A percentile compares a stretch with the other conserved stretches of the same genome.
Evolutionary conservation across 2,797 vertebrate genomes (phyloP).

Genomic region (Eulemur coronatus): DNA sequence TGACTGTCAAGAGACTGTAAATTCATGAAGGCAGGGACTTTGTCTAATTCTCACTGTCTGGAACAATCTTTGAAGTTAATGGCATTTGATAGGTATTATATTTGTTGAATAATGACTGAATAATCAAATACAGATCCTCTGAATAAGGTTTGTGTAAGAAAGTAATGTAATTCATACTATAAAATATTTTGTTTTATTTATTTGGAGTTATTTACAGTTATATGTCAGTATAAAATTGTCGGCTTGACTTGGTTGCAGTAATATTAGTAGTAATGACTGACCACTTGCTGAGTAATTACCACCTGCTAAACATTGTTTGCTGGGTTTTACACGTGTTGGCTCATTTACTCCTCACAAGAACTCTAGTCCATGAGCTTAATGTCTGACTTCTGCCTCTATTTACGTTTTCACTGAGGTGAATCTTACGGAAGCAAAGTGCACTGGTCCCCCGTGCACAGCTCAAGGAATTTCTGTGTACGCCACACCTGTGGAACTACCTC

Average conservation of each 20-base stretch:
- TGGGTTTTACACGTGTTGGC: not conserved
- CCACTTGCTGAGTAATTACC: not conserved
- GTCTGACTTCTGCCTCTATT: not conserved
- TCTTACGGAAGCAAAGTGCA: not conserved
- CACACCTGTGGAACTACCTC: not conserved
- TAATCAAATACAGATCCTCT: not conserved
- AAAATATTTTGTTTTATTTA: not conserved
- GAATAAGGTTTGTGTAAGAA: conserved; percentile 24
- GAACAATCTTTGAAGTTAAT: not conserved
- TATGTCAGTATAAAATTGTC: not conserved
- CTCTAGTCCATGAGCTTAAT: not conserved
- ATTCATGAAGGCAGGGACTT: not conserved
- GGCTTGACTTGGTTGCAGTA: not conserved
- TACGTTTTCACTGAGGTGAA: not conserved
- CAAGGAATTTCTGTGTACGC: rapidly evolving
- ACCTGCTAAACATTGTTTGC: not conserved
- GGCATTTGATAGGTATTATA: not conserved
- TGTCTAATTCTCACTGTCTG: not conserved
- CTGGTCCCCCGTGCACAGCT: not conserved
- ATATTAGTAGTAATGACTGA: not conserved
- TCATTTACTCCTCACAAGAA: not conserved
- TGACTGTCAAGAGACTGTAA: not conserved
- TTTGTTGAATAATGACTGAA: not conserved
- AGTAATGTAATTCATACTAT: not conserved
- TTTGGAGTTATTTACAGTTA: not conserved